phyloP scores from a whole-genome alignment of 1,140 invertebrate genomes.

The Pogonomyrmex barbatus region DNA sequence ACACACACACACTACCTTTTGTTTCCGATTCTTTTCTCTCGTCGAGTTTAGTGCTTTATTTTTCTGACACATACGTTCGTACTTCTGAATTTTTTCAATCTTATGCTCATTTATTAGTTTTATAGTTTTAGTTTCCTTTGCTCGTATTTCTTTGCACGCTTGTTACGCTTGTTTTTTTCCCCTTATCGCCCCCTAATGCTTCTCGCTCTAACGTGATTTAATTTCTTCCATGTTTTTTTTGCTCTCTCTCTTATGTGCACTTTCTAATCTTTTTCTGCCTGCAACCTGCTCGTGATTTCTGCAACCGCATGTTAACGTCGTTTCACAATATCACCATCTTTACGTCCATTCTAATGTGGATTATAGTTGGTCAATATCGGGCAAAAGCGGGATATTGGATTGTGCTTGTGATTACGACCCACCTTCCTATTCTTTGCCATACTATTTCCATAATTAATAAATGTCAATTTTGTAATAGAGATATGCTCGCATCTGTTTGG shows the following conservation, averaged over 20 bases:
- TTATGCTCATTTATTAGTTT: background rate
- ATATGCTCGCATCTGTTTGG: background rate
- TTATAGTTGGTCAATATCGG: conserved; percentile 66
- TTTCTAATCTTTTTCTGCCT: conserved; percentile 17
- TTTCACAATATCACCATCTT: conserved; percentile 74
- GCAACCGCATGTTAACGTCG: conserved; percentile 51
- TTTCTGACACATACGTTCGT: background rate
- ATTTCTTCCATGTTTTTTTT: conserved; percentile 38
- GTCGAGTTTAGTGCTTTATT: conserved; percentile 5
- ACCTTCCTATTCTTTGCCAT: conserved; percentile 21
- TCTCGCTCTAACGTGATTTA: conserved; percentile 12
- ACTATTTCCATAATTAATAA: conserved; percentile 24
- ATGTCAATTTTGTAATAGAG: conserved; percentile 24
- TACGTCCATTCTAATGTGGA: conserved; percentile 69
- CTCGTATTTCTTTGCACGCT: conserved; percentile 1
- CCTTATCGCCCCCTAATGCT: background rate
- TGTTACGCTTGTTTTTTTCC: conserved; percentile 11
- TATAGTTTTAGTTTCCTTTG: background rate
- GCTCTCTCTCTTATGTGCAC: background rate
- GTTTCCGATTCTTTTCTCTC: background rate
- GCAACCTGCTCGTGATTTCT: conserved; percentile 36
- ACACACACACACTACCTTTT: too few relatives aligned
- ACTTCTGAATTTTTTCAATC: background rate
- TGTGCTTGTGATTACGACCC: background rate
- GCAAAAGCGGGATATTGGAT: background rate